Evolutionary conservation across 2,888 invertebrate genomes (phyloP).

Genomic region (Ochropacha duplaris): DNA sequence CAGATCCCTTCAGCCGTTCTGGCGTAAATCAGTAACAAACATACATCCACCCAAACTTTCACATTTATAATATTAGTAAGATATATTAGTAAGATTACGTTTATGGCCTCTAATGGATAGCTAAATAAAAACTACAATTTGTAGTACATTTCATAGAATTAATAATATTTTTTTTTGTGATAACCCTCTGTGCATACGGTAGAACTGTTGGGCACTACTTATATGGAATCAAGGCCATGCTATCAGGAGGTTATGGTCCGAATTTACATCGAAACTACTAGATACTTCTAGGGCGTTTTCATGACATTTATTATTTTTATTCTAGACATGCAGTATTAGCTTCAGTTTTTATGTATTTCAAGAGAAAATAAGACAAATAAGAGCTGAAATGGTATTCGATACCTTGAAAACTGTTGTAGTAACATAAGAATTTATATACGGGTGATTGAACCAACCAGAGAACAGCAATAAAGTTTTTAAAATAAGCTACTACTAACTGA

Average conservation of each 20-base stretch:
- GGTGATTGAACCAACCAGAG: no score
- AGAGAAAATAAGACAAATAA: background rate
- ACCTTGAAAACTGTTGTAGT: background rate
- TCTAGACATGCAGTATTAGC: background rate
- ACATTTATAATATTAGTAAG: no score
- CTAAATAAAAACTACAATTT: no score
- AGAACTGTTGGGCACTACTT: conserved; percentile 22
- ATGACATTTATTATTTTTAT: conserved; percentile 2
- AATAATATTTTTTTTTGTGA: background rate
- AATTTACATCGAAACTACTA: conserved; percentile 3
- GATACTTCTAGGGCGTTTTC: conserved; percentile 3
- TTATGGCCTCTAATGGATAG: no score
- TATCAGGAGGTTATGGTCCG: conserved; percentile 23
- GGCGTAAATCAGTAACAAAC: no score
- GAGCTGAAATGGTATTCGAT: background rate
- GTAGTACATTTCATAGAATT: no score
- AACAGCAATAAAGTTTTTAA: no score
- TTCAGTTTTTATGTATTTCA: background rate
- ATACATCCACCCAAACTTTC: no score
- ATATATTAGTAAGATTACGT: no score
- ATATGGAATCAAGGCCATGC: conserved; percentile 26
- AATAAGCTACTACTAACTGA: no score
- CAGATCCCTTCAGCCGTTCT: no score
- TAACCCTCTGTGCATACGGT: conserved; percentile 6
- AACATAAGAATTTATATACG: background rate